These are phyloP conservation scores for Drosophila littoralis DNA, from an alignment of 1,140 invertebrate genomes.

Conservation along the genomic window DNA sequence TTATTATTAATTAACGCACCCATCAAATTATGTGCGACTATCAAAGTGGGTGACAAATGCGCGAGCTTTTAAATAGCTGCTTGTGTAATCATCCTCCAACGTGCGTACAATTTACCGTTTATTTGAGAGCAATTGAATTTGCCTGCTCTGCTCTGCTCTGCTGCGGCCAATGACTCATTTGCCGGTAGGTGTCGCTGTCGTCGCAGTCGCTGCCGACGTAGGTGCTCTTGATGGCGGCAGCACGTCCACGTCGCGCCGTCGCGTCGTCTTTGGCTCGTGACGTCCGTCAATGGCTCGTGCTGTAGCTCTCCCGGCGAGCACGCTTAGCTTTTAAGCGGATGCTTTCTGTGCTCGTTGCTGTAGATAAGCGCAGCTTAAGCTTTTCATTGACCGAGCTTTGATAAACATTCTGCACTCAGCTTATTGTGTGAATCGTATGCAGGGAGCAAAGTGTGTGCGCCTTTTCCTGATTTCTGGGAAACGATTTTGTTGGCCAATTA, in stretches of 20 bases:
- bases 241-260: background rate
- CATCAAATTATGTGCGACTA: conserved; percentile 1
- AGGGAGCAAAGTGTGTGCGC: background rate
- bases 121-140: conserved; percentile 1
- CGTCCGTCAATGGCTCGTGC: background rate
- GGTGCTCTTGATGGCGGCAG: background rate
- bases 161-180: conserved; percentile 16
- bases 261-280: background rate
- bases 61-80: conserved; percentile 21
- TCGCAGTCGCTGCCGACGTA: background rate
- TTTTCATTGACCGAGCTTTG: conserved; percentile 10
- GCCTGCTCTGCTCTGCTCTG: conserved; percentile 10
- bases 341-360: background rate
- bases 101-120: conserved; percentile 2
- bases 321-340: conserved; percentile 3
- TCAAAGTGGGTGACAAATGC: conserved; percentile 24
- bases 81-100: conserved; percentile 24
- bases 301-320: background rate
- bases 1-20: conserved; percentile 21
- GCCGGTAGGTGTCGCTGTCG: conserved; percentile 22
- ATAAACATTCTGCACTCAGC: background rate
- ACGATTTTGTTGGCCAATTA: conserved; percentile 20
- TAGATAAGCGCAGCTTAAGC: conserved; percentile 11
- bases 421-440: background rate
- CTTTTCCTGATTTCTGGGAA: conserved; percentile 11